Evolutionary conservation across 2,797 vertebrate genomes (phyloP), one percentile per base, ranked within the genome.

Genomic region (Pogonophryne albipinna): DNA sequence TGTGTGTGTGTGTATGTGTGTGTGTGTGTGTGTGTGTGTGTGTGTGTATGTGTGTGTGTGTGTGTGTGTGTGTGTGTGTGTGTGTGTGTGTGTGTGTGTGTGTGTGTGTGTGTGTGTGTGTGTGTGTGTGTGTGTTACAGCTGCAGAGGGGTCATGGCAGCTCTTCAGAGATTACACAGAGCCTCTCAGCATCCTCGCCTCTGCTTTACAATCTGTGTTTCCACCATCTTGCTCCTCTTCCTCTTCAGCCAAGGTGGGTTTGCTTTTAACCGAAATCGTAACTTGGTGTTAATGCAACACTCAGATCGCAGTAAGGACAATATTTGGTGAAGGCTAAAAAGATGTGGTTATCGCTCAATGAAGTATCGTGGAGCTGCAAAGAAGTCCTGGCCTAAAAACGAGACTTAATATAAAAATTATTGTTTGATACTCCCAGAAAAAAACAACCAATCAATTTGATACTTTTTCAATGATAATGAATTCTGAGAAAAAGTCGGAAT

Each of bases 211-310:
- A 45, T 80, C 71, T 80, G 74, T 8, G 66, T 77, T 13, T 75
- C 84, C 45, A 6, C 82, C 4, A 0, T 85, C 45, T 51, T 79
- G 6, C 80, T 93, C 2, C 59, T 93, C 61, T n/a, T 87, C 66
- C 76, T 94, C 82, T 57, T 87, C 77, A 78, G 79, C 50, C 82
- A 55, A 80, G 93, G 94, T 95, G 51, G 7, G 86, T 82, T 56
- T 12, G 20, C 31, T 34, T 34, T 34, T 1, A 34, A 34, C 34
- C 6, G 1, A 34, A 34, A 7, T 27, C 23, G 23, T 3, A 27
- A 27, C 3, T 27, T 27, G 23, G 3, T 27, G 23, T 27, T 27
- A 4, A 27, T 27, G 3, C 3, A 27, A 27, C 3, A 27, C 23
- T 27, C 23, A 27, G 23, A 27, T 27, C 34, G 7, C 34, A 34